Evolutionary conservation across 2,888 invertebrate genomes (phyloP).

Genomic region (Polyommatus icarus): DNA sequence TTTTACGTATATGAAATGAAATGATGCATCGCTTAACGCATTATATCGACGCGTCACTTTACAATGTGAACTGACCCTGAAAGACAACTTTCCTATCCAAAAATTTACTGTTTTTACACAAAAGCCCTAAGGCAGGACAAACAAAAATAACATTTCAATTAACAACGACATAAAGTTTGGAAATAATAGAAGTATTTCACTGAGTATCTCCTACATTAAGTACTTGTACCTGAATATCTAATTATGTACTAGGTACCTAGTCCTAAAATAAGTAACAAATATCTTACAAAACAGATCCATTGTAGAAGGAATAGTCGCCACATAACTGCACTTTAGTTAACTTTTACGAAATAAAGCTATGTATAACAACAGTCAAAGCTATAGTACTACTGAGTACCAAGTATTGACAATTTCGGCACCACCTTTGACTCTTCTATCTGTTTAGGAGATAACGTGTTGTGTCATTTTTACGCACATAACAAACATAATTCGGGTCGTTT

Average conservation of each 20-base stretch:
- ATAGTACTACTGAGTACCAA: not conserved
- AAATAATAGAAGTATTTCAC: no score
- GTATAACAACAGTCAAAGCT: not conserved
- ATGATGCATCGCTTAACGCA: no score
- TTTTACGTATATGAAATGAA: no score
- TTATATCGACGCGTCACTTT: no score
- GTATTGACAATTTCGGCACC: not conserved
- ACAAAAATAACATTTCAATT: no score
- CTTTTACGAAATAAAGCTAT: not conserved
- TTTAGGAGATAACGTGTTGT: not conserved
- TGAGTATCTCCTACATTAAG: no score
- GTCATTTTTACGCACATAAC: conserved; percentile 1
- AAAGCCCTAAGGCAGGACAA: no score
- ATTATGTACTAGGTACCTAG: no score
- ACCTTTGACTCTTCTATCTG: not conserved
- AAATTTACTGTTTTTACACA: no score
- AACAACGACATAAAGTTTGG: no score
- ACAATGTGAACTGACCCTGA: no score
- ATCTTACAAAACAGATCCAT: conserved; percentile 16
- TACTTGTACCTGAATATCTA: not conserved
- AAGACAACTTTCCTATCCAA: no score
- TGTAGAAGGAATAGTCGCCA: not conserved
- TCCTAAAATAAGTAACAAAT: not conserved
- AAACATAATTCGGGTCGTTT: not conserved
- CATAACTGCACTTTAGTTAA: not conserved